Percentiles rank a stretch among this genome's conserved stretches.
phyloP scores from a whole-genome alignment of 1,140 invertebrate species.

The roundworm (Caenorhabditis elegans) region DNA sequence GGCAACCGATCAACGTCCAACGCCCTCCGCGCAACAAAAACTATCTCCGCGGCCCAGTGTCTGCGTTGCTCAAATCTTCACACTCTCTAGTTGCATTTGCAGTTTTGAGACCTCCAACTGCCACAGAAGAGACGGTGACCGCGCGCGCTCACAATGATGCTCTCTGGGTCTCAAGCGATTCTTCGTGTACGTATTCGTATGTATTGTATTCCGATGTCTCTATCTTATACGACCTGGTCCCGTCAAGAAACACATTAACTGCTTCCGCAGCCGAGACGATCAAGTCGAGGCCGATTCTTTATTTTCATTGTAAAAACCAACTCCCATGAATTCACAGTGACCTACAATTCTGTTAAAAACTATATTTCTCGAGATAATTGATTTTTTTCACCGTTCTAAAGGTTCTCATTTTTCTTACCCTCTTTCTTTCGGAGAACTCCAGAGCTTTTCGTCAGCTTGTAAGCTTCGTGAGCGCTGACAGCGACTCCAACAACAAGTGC shows the following conservation, averaged over 20 bases:
- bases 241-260: not conserved
- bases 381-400: not conserved
- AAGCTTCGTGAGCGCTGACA: constrained; percentile 32
- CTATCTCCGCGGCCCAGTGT: not conserved
- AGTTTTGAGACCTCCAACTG: constrained; percentile 12
- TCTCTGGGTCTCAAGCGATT: constrained; percentile 20
- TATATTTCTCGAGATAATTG: no score
- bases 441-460: constrained; percentile 26
- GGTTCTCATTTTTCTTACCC: constrained; percentile 29
- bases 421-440: constrained; percentile 42
- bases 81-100: not conserved
- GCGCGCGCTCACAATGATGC: not conserved
- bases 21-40: constrained; percentile 27
- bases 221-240: constrained; percentile 5
- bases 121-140: not conserved
- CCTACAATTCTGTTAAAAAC: no score
- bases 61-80: not conserved
- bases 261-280: not conserved
- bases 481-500: constrained; percentile 32
- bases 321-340: not conserved
- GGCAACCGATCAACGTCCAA: constrained; percentile 9
- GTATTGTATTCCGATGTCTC: not conserved
- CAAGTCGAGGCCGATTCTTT: not conserved
- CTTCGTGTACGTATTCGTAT: not conserved
- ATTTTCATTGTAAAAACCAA: not conserved